Percentiles rank a stretch among this genome's conserved stretches.
phyloP scores from a whole-genome alignment of 2,888 invertebrate species.

The Heliconius hortense region DNA sequence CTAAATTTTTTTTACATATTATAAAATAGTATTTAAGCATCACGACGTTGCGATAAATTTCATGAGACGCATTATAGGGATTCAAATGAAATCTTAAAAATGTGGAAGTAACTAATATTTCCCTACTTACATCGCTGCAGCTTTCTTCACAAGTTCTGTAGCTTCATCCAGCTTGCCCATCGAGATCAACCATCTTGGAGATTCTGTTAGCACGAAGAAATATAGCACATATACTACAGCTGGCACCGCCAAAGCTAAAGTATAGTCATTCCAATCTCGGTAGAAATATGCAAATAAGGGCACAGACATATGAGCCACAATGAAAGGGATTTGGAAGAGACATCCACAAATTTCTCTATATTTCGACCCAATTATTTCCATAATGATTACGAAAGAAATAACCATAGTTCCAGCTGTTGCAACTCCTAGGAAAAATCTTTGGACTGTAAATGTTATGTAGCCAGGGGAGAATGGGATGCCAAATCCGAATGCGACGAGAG shows the following conservation, averaged over 20 bases:
- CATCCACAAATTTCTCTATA: conserved; percentile 82
- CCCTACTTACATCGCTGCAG: conserved; percentile 78
- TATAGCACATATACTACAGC: conserved; percentile 84
- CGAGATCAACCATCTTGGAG: conserved; percentile 89
- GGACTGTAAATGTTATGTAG: conserved; percentile 80
- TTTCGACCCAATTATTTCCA: conserved; percentile 83
- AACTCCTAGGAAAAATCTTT: conserved; percentile 86
- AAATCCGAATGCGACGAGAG: conserved; percentile 86
- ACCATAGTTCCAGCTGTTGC: conserved; percentile 93
- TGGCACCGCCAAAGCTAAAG: conserved; percentile 84
- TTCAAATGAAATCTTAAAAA: too few species aligned
- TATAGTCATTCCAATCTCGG: conserved; percentile 84
- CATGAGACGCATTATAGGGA: too few species aligned
- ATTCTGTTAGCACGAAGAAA: conserved; percentile 88
- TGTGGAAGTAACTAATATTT: neutral
- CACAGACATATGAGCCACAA: conserved; percentile 85
- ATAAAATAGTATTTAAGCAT: too few species aligned
- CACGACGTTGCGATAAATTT: too few species aligned
- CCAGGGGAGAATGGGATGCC: conserved; percentile 86
- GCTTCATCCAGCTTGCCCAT: conserved; percentile 85
- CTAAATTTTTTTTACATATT: too few species aligned
- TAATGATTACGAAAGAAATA: conserved; percentile 86
- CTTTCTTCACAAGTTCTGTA: conserved; percentile 83
- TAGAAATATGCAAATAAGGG: conserved; percentile 84
- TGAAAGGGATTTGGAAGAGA: conserved; percentile 86